A percentile compares a stretch with the other conserved stretches of the same genome.
Conservation (phyloP, 2,113 vertebrate species). For the Hyaena hyaena region DNA sequence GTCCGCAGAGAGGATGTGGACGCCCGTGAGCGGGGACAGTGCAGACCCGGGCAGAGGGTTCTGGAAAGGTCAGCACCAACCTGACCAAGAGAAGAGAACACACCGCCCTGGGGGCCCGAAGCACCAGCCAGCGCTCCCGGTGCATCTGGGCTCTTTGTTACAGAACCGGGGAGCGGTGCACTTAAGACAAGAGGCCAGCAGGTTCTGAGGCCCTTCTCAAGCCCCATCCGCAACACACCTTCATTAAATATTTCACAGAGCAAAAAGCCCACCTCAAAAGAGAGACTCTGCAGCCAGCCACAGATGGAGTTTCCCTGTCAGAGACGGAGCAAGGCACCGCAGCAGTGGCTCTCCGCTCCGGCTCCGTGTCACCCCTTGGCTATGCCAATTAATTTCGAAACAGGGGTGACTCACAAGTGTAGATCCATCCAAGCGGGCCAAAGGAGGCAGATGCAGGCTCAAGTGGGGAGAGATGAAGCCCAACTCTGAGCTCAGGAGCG, state of each 20-base stretch:
- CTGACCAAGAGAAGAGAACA: neutral
- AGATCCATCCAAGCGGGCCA: neutral
- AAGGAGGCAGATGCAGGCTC: neutral
- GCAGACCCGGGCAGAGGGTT: neutral
- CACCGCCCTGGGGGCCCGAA: accelerated
- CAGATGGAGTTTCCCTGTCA: neutral
- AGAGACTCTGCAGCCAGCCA: neutral
- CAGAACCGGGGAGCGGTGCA: neutral
- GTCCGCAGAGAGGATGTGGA: conserved; percentile 59
- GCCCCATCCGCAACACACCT: neutral
- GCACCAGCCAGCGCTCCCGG: neutral
- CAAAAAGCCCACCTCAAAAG: conserved; percentile 7
- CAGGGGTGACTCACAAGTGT: neutral
- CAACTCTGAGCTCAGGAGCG: neutral
- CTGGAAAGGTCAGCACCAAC: neutral
- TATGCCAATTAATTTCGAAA: conserved; percentile 54
- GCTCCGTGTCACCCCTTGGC: neutral
- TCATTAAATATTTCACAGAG: conserved; percentile 43
- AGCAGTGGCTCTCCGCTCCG: neutral
- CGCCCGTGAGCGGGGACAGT: neutral
- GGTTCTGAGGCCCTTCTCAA: neutral
- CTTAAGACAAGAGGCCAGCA: conserved; percentile 43
- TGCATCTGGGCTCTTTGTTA: neutral
- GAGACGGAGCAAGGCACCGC: neutral
- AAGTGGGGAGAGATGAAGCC: accelerated